Percentiles rank a stretch among this genome's conserved stretches.
phyloP scores from a whole-genome alignment of 1,140 invertebrate genomes.

The Brachionus angularis region DNA sequence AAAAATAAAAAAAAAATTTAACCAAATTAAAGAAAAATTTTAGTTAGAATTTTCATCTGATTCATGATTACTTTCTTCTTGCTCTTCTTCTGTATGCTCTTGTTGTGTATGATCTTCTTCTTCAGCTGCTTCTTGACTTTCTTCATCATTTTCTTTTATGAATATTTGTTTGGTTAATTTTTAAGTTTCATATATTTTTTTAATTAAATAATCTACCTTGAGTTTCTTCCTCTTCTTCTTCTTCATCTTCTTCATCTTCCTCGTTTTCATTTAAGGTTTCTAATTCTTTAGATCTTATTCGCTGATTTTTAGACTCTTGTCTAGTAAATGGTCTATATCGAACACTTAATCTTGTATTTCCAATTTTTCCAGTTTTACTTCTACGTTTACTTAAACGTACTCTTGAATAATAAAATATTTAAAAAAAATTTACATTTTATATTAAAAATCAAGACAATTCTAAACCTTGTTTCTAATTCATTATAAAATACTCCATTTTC shows the following conservation, averaged over 20 bases:
- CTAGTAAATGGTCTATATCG: slow-evolving; percentile 4
- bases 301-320: slow-evolving; percentile 27
- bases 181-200: too few species aligned
- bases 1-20: neutral
- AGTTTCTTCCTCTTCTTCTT: slow-evolving; percentile 37
- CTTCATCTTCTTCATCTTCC: neutral
- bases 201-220: neutral
- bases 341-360: slow-evolving; percentile 12
- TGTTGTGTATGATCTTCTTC: neutral
- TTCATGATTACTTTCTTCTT: slow-evolving; percentile 11
- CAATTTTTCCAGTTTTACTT: slow-evolving; percentile 20
- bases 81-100: slow-evolving; percentile 6
- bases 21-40: neutral
- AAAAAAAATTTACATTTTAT: neutral
- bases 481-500: slow-evolving; percentile 89
- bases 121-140: neutral
- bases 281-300: slow-evolving; percentile 2
- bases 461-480: slow-evolving; percentile 83
- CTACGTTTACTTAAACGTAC: slow-evolving; percentile 36
- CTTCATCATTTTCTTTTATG: neutral
- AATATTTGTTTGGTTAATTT: too few species aligned
- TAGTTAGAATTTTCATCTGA: neutral
- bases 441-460: neutral
- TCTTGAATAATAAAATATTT: neutral
- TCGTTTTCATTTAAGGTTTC: slow-evolving; percentile 32